Base-by-base conservation (phyloP, 1,140 invertebrate genomes). In the Eumeta japonica region DNA sequence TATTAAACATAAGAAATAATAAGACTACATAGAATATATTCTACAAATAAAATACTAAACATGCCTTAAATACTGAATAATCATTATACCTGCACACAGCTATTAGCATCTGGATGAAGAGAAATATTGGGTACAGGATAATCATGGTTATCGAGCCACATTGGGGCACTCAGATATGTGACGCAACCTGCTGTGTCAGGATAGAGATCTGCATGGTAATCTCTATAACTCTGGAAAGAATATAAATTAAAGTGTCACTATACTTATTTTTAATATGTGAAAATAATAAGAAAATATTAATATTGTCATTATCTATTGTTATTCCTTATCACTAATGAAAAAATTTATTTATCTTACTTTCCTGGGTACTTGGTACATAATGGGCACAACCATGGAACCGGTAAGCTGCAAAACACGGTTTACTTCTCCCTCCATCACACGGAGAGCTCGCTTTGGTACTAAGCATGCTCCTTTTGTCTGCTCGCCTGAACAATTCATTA, bases 371-470 rank as follows among this genome's bases (percentile, higher is more conserved):
- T 95, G 91, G 66, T 94, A 96, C 68, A 91, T 93, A 29, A 94
- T 87, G 4, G 92, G 91, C 59, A 94, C 86, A 13, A 97, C 88
- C 46, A 87, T 85, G 32, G 83, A 85, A 3, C 88, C 86, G 1
- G 89, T 88, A 13, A 97, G 75, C 46, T 96, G 86, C 4, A 96
- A 68, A 10, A 97, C 76, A 51, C 92, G 76, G 71, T 96, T 94
- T 2, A 96, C 92, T 79, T 97, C 93, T 1, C 89, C 92, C 50
- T 92, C 86, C 94, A 97, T 97, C 2, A 97, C 90, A 58, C 90
- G 86, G 7, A 97, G 73, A 1, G 91, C 91, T 50, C 91, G 77
- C 72, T 97, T 97, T 4, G 94, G 92, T 19, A 96, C 86, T 28
- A 96, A 57, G 56, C 90, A 92, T 11, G 89, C 90, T 10, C 92